Evolutionary conservation across 2,888 invertebrate species (phyloP).

Genomic region (Scrobipalpa costella): DNA sequence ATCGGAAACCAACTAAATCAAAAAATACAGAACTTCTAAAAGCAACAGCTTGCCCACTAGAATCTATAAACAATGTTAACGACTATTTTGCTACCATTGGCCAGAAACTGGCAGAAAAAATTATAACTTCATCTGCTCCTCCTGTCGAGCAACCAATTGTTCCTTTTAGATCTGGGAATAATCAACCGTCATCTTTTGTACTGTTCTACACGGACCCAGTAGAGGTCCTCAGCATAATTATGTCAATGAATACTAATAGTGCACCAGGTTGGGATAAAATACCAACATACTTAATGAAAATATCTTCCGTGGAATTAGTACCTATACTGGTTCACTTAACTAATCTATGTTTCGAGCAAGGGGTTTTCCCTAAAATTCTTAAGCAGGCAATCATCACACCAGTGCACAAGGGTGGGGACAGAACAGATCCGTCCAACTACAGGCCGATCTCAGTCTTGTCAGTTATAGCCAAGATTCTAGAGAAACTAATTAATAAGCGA

Average conservation of each 20-base stretch:
- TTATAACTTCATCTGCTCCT: background rate
- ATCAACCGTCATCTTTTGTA: background rate
- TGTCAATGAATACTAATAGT: background rate
- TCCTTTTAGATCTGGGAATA: background rate
- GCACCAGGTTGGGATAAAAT: background rate
- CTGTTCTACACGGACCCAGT: background rate
- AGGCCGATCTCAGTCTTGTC: no score
- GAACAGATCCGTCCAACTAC: background rate
- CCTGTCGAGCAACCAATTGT: background rate
- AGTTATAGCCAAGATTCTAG: no score
- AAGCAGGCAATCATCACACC: background rate
- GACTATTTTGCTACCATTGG: background rate
- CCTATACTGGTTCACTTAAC: background rate
- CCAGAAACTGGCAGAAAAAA: no score
- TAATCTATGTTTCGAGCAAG: background rate
- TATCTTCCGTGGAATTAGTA: background rate
- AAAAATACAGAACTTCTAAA: background rate
- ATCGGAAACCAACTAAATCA: background rate
- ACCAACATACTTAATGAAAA: background rate
- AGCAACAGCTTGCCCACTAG: background rate
- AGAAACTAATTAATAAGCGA: no score
- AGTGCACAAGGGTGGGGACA: constrained; percentile 2
- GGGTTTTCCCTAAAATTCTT: background rate
- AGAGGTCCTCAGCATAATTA: background rate
- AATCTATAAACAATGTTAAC: background rate